Conservation (phyloP, 2,113 vertebrate genomes). For the Pomatostomus ruficeps region DNA sequence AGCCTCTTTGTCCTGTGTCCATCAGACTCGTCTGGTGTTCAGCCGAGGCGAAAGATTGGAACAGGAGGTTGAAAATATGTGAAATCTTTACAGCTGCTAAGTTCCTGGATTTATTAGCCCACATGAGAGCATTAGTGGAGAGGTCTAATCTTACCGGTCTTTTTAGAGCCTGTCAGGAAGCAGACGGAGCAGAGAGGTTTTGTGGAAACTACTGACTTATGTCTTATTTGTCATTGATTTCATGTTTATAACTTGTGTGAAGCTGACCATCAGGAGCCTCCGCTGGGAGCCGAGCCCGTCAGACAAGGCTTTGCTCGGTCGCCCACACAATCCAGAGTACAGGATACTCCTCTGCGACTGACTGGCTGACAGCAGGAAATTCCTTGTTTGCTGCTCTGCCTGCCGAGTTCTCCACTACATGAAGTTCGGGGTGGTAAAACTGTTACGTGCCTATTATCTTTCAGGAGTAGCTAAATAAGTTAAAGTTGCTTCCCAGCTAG, state of each 20-base stretch:
- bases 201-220: neutral
- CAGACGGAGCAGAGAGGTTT: neutral
- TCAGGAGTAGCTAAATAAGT: neutral
- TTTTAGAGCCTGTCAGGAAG: conserved; percentile 35
- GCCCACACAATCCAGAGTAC: neutral
- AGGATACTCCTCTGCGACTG: neutral
- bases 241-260: neutral
- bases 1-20: neutral
- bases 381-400: neutral
- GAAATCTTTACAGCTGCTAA: conserved; percentile 24
- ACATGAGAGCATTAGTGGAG: neutral
- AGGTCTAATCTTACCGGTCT: conserved; percentile 6
- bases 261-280: neutral
- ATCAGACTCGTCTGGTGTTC: neutral
- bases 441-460: neutral
- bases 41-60: neutral
- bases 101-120: conserved; percentile 16
- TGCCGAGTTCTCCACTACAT: neutral
- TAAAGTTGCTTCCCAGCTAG: neutral
- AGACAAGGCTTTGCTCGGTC: neutral
- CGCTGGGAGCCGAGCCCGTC: accelerated
- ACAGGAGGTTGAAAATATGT: neutral
- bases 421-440: neutral
- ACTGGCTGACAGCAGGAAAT: neutral
- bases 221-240: neutral